Conservation (phyloP, 2,797 vertebrate species). For the Rhinichthys osculus region DNA sequence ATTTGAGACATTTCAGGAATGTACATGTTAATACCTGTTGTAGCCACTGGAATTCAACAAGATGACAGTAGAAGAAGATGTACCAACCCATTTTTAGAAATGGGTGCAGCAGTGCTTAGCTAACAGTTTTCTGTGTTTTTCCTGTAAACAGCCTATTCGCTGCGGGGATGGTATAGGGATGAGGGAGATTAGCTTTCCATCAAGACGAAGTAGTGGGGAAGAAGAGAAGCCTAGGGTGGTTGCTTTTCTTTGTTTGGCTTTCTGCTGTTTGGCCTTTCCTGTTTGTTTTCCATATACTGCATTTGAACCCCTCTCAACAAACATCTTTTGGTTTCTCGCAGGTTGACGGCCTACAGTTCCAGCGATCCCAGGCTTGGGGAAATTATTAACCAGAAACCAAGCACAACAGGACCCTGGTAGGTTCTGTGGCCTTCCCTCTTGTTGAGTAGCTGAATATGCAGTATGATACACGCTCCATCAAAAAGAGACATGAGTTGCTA, state of each 20-base stretch:
- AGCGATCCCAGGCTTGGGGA: constrained; percentile 65
- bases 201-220: constrained; percentile 14
- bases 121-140: constrained; percentile 16
- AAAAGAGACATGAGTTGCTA: background rate
- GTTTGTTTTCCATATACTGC: constrained; percentile 70
- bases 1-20: constrained; percentile 32
- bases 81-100: constrained; percentile 10
- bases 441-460: background rate
- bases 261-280: constrained; percentile 58
- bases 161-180: constrained; percentile 19
- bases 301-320: constrained; percentile 57
- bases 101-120: constrained; percentile 17
- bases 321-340: constrained; percentile 71
- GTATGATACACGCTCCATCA: background rate
- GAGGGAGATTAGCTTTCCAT: constrained; percentile 35
- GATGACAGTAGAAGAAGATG: constrained; percentile 17
- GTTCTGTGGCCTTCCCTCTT: constrained; percentile 57
- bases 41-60: constrained; percentile 19
- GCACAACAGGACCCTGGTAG: constrained; percentile 71
- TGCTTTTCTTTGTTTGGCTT: constrained; percentile 56
- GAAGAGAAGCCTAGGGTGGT: background rate
- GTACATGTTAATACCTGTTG: constrained; percentile 52
- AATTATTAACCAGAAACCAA: constrained; percentile 70
- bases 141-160: constrained; percentile 18
- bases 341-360: constrained; percentile 67